Evolutionary conservation across 2,888 invertebrate species (phyloP).

Genomic region (Drosophila anomelani): DNA sequence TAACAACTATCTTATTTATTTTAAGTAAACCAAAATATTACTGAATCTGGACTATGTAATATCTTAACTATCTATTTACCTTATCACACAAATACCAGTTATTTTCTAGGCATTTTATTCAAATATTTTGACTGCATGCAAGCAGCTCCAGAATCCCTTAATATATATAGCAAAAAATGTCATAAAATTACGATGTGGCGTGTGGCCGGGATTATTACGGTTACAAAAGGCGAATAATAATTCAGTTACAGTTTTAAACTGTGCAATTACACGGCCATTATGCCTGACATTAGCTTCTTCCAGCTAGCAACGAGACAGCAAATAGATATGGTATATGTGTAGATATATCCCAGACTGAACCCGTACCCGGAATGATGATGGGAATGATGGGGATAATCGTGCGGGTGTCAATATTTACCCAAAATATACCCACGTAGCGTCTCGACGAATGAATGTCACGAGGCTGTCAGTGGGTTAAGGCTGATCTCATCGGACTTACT

Average conservation of each 20-base stretch:
- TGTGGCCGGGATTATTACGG: constrained; percentile 39
- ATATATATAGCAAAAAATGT: constrained; percentile 27
- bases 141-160: constrained; percentile 13
- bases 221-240: constrained; percentile 39
- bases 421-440: constrained; percentile 17
- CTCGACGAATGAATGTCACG: constrained; percentile 28
- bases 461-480: constrained; percentile 22
- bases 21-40: neutral
- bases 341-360: neutral
- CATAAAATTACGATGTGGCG: constrained; percentile 41
- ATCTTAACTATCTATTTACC: constrained; percentile 4
- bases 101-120: neutral
- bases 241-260: constrained; percentile 39
- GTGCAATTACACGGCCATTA: constrained; percentile 51
- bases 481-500: neutral
- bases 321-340: neutral
- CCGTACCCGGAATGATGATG: constrained; percentile 1
- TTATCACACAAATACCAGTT: neutral
- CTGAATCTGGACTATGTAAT: neutral
- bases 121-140: constrained; percentile 33
- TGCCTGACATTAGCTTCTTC: constrained; percentile 55
- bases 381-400: constrained; percentile 1
- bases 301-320: constrained; percentile 26
- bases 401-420: constrained; percentile 31
- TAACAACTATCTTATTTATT: neutral